A percentile compares a stretch with the other conserved stretches of the same genome.
Conservation (phyloP, 1,140 invertebrate genomes). For the Sesamia nonagrioides region DNA sequence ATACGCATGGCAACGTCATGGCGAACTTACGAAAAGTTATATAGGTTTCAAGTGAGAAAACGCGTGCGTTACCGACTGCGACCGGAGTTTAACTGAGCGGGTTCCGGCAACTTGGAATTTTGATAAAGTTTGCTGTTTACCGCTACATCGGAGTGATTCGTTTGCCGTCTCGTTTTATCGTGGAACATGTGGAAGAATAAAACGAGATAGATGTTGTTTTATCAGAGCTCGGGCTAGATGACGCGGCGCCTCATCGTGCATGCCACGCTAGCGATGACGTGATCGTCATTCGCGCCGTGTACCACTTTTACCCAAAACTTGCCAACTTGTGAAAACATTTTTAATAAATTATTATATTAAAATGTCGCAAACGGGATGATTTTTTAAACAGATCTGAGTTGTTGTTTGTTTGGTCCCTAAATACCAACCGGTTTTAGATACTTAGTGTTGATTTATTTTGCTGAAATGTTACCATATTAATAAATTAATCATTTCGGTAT, state of each 20-base stretch:
- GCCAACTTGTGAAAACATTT: conserved; percentile 60
- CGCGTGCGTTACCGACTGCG: conserved; percentile 62
- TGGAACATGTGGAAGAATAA: not conserved
- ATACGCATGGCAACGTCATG: conserved; percentile 78
- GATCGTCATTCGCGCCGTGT: conserved; percentile 68
- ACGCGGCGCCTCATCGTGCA: conserved; percentile 68
- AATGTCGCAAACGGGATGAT: conserved; percentile 22
- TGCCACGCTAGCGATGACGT: conserved; percentile 81
- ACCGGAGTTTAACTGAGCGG: conserved; percentile 67
- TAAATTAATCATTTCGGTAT: too few relatives aligned
- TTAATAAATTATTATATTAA: conserved; percentile 49
- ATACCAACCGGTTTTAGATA: not conserved
- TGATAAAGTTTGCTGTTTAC: conserved; percentile 76
- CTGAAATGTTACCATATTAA: conserved; percentile 27
- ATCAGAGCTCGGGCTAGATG: conserved; percentile 56
- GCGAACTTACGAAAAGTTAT: conserved; percentile 84
- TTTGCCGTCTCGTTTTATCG: conserved; percentile 54
- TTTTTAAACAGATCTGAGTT: conserved; percentile 29
- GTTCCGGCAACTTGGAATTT: conserved; percentile 71
- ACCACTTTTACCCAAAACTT: conserved; percentile 76
- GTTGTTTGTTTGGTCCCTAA: conserved; percentile 37
- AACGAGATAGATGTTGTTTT: conserved; percentile 64
- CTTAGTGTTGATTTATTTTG: conserved; percentile 22
- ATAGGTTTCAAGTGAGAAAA: conserved; percentile 43
- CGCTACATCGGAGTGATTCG: conserved; percentile 52